Evolutionary conservation across 2,888 invertebrate genomes (phyloP), one percentile per base, ranked within the genome.

Genomic region (Barypeithes pellucidus): DNA sequence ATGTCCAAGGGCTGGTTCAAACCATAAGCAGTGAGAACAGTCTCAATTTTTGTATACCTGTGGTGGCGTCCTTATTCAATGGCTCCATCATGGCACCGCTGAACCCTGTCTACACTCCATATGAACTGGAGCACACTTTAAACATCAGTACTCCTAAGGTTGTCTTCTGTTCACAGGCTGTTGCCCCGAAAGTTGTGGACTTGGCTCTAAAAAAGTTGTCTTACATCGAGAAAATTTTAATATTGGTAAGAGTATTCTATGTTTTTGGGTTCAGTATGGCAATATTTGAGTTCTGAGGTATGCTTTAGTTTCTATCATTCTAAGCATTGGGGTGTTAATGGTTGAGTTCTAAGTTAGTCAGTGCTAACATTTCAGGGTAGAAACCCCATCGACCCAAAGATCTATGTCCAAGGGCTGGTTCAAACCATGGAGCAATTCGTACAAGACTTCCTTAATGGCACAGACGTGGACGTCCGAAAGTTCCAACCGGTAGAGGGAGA

Each of bases 1-100:
- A 57, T 29, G n/a, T 3, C 0, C 16, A 8, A 12, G 29, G 61
- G 9, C 18, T 14, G 11, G 50, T 59, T 2, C 14, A 71, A 43
- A 41, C 66, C 0, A 33, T 60, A n/a, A 52, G 67, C 71, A 76
- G 76, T 47, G 71, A 73, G 63, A 76, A 76, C 62, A 72, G 68
- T 60, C 16, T 76, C 12, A 41, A 65, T 50, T 76, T 60, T 36
- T 73, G 57, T 18, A 36, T 72, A n/a, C 73, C 72, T 0, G 54
- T 71, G 0, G 7, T 76, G 3, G 71, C 74, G 5, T 65, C 73
- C 0, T 24, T 74, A 4, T 72, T 69, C 18, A 76, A 73, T 18
- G 43, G 67, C 1, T 62, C 76, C 4, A 72, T 76, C 18, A 50
- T 54, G 47, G 68, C 60, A 2, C 67, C 76, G 2, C 11, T 76